Evolutionary conservation across 2,113 vertebrate genomes (phyloP).

Genomic region (Myrmophylax atrothorax): DNA sequence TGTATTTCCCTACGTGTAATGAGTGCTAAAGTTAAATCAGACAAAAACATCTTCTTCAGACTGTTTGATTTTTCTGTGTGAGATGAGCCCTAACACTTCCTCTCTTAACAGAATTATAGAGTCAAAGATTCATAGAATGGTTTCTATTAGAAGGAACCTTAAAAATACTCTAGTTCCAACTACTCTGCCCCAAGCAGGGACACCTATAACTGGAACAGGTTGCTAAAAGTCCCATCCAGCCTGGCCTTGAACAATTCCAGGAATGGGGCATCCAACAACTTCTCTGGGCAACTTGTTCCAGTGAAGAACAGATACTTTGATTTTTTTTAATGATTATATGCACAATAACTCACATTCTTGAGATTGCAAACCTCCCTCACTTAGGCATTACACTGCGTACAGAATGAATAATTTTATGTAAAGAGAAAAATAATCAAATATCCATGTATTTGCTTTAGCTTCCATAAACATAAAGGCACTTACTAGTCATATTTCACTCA

Average conservation of each 20-base stretch:
- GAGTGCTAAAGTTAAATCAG: not conserved
- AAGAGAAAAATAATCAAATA: not conserved
- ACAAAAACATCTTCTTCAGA: not conserved
- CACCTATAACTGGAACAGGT: not conserved
- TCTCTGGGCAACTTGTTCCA: not conserved
- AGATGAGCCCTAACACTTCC: not conserved
- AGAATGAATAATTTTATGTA: not conserved
- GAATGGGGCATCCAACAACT: not conserved
- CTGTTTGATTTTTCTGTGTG: not conserved
- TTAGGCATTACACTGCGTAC: not conserved
- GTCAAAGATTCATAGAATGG: not conserved
- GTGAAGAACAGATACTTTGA: not conserved
- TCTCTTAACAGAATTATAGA: not conserved
- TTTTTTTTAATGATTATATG: not conserved
- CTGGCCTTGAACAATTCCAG: not conserved
- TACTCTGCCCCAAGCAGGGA: not conserved
- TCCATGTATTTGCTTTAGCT: not conserved
- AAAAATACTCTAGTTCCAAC: not conserved
- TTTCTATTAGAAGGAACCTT: not conserved
- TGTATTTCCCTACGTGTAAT: not conserved
- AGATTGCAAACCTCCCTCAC: not conserved
- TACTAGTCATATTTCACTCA: not conserved
- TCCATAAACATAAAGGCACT: not conserved
- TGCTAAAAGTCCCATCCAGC: not conserved
- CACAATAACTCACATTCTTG: not conserved